Evolutionary conservation across 1,140 invertebrate species (phyloP), one percentile per base, ranked within the genome.

Genomic region (Zelostemma sp.): DNA sequence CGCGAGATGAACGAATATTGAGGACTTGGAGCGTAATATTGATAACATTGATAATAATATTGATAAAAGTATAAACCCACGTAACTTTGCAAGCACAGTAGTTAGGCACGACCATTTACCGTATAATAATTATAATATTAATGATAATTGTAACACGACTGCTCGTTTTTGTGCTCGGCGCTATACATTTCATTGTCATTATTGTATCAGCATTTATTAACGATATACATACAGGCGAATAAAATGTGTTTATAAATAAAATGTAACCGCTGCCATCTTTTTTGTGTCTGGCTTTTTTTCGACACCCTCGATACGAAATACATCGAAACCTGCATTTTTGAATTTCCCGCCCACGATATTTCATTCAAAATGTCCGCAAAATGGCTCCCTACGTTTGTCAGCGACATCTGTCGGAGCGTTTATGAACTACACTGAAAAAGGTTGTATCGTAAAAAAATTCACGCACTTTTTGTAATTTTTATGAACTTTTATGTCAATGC

Each of bases 221-320:
- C 75, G 76, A 83, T 81, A 82, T 80, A 82, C 78, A 80, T 83
- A 81, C 78, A 74, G 79, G 81, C 74, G 77, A 83, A 83, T 83
- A 83, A 83, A 83, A 82, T 82, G 81, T 83, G 81, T 83, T 82
- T 83, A 81, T 83, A 81, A 82, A 81, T 82, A 83, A 82, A 77
- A 79, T 72, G 64, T 67, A 72, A 67, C 53, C 69, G 69, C 67
- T 72, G 69, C 69, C 69, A 67, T 72, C 67, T 40, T 72, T 72
- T 11, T 62, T 43, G 60, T 31, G 12, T 48, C 9, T 41, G 1
- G 12, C 14, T 6, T 49, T 48, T 17, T n/a, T 18, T 46, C 9
- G 41, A 8, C 9, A 18, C 12, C 15, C 12, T 28, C 9, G n/a
- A n/a, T n/a, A n/a, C n/a, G n/a, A n/a, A n/a, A n/a, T n/a, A n/a